Evolutionary conservation across 2,888 invertebrate species (phyloP).

Genomic region (Dasypogon diadema): DNA sequence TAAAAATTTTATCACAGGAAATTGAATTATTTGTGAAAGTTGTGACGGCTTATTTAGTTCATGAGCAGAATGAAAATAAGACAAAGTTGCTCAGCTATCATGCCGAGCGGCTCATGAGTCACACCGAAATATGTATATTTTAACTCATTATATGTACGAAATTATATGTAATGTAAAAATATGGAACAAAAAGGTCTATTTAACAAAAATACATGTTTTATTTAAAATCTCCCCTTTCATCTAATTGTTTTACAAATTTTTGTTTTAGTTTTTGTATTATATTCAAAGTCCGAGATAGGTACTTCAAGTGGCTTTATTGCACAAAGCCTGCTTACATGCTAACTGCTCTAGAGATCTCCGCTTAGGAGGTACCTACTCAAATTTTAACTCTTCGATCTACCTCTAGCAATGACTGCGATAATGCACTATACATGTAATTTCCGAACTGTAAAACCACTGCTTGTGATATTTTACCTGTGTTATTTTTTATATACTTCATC

Average conservation of each 20-base stretch:
- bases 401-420: too few species aligned
- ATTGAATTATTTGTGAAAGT: constrained; percentile 32
- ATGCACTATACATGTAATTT: too few species aligned
- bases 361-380: too few species aligned
- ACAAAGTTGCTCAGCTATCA: not conserved
- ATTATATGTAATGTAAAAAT: constrained; percentile 50
- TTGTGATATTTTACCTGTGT: too few species aligned
- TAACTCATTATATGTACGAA: constrained; percentile 50
- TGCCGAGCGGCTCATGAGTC: constrained; percentile 9
- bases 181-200: constrained; percentile 43
- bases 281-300: too few species aligned
- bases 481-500: too few species aligned
- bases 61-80: not conserved
- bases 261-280: not conserved
- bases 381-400: too few species aligned
- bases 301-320: not conserved
- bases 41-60: constrained; percentile 19
- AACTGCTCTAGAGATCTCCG: too few species aligned
- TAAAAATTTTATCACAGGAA: constrained; percentile 33
- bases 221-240: not conserved
- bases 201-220: constrained; percentile 24
- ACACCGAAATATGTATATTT: constrained; percentile 46
- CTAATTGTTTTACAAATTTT: not conserved
- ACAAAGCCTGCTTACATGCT: not conserved
- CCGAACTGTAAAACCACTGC: too few species aligned